A percentile compares a stretch with the other conserved stretches of the same genome.
Evolutionary conservation across 2,888 invertebrate genomes (phyloP).

Genomic region (Mechanitis mazaeus): DNA sequence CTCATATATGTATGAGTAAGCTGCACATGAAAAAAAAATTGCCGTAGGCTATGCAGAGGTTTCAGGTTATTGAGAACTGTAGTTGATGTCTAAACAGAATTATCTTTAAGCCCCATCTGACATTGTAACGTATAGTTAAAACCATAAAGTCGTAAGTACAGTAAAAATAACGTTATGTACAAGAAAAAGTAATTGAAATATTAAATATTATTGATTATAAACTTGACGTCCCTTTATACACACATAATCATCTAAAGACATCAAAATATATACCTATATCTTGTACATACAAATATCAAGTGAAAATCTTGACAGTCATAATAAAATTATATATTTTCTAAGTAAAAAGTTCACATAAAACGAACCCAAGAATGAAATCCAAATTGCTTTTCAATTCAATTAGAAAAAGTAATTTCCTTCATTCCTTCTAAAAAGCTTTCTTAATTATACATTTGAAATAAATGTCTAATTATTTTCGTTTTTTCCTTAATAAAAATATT

Average conservation of each 20-base stretch:
- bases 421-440: constrained; percentile 18
- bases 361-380: constrained; percentile 13
- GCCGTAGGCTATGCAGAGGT: not conserved
- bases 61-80: not conserved
- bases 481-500: constrained; percentile 2
- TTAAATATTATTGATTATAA: too few species aligned
- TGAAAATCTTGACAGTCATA: not conserved
- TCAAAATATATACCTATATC: too few species aligned
- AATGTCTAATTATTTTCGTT: constrained; percentile 13
- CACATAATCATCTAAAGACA: too few species aligned
- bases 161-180: too few species aligned
- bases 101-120: not conserved
- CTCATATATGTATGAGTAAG: not conserved
- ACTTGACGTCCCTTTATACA: too few species aligned
- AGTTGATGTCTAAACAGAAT: not conserved
- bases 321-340: constrained; percentile 10
- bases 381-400: constrained; percentile 26
- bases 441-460: constrained; percentile 18
- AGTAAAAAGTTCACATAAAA: constrained; percentile 9
- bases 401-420: constrained; percentile 20
- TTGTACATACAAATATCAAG: not conserved
- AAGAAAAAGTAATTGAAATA: too few species aligned
- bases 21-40: not conserved
- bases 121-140: too few species aligned
- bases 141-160: too few species aligned